Evolutionary conservation across 2,113 vertebrate species (phyloP).

Genomic region (Erythrolamprus reginae): DNA sequence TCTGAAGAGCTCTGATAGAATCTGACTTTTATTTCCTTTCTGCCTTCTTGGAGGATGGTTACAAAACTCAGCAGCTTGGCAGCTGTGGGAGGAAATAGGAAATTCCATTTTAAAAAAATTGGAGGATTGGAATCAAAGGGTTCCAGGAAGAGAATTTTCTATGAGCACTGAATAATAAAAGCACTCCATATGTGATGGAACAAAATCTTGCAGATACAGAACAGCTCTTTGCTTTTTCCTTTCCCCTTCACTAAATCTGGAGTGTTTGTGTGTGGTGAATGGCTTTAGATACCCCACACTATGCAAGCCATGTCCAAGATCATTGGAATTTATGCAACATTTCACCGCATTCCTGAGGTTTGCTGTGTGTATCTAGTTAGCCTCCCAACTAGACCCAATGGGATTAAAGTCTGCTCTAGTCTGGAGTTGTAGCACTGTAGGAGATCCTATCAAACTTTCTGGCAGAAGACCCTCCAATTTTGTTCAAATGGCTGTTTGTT

Average conservation of each 20-base stretch:
- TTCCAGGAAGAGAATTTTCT: constrained; percentile 47
- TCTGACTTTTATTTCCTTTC: constrained; percentile 48
- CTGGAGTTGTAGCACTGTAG: neutral
- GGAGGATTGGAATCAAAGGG: constrained; percentile 51
- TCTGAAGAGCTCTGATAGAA: constrained; percentile 54
- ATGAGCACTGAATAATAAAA: constrained; percentile 44
- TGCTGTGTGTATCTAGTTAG: neutral
- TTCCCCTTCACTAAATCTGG: constrained; percentile 26
- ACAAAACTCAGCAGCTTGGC: constrained; percentile 40
- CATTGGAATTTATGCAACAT: neutral
- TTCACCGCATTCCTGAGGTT: neutral
- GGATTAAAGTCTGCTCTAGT: neutral
- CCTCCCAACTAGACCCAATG: neutral
- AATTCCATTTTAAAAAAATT: constrained; percentile 29
- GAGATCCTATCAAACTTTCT: neutral
- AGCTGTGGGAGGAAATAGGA: constrained; percentile 42
- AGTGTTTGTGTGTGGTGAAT: constrained; percentile 1
- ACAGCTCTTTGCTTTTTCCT: neutral
- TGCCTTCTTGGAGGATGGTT: constrained; percentile 52
- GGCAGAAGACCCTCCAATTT: no score
- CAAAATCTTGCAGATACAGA: constrained; percentile 31
- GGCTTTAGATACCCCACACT: neutral
- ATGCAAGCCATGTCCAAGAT: constrained; percentile 3
- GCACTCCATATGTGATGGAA: neutral
- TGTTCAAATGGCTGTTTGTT: neutral